Evolutionary conservation across 92 coral and sea anemone species (phyloP).

Genomic region (Montipora capitata): DNA sequence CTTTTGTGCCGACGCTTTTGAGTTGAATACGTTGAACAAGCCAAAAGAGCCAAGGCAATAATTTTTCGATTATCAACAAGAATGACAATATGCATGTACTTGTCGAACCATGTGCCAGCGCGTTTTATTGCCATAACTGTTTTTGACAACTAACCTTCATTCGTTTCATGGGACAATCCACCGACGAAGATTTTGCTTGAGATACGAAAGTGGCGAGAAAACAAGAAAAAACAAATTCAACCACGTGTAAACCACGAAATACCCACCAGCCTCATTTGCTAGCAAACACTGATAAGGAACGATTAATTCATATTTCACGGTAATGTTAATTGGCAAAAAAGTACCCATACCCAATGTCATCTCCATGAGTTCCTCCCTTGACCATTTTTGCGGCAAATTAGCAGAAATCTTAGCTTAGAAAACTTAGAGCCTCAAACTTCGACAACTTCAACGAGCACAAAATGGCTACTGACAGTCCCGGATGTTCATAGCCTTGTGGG

Average conservation of each 20-base stretch:
- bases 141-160: conserved; percentile 69
- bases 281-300: neutral
- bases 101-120: too few relatives aligned
- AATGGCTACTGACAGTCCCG: conserved; percentile 28
- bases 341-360: conserved; percentile 90
- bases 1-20: too few relatives aligned
- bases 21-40: too few relatives aligned
- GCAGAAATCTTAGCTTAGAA: too few relatives aligned
- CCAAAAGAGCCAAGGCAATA: too few relatives aligned
- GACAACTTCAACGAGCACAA: too few relatives aligned
- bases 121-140: neutral
- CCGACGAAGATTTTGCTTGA: conserved; percentile 97
- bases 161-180: conserved; percentile 86
- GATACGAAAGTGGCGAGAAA: neutral
- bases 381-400: conserved; percentile 46
- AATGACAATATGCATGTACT: too few relatives aligned
- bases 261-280: too few relatives aligned
- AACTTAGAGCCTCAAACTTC: too few relatives aligned
- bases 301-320: neutral
- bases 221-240: neutral
- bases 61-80: too few relatives aligned
- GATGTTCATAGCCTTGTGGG: neutral
- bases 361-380: conserved; percentile 78
- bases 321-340: neutral
- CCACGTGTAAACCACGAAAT: conserved; percentile 4